Percentiles rank a stretch among this genome's conserved stretches.
Conservation (phyloP, 1,140 invertebrate genomes). For the Drosophila arizonae region DNA sequence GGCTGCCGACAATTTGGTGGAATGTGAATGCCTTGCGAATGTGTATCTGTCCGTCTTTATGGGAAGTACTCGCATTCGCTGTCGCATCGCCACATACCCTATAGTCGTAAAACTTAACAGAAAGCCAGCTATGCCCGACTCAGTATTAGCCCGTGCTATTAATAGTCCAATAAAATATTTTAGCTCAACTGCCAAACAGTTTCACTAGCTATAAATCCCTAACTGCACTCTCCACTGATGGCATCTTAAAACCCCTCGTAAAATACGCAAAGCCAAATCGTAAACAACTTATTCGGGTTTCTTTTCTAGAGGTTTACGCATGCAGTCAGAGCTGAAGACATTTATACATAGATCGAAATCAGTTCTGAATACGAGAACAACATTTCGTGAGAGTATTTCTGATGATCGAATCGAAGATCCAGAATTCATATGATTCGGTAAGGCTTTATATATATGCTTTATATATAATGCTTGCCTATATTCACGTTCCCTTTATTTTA, state of each 20-base stretch:
- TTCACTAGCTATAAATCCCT: background rate
- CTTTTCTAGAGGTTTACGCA: background rate
- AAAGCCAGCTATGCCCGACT: background rate
- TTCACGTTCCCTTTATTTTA: background rate
- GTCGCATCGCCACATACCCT: background rate
- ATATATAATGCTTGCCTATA: background rate
- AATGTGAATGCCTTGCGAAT: slow-evolving; percentile 45
- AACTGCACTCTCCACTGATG: slow-evolving; percentile 10
- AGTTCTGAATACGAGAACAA: too few species aligned
- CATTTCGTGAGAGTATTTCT: too few species aligned
- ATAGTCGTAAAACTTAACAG: background rate
- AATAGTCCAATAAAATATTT: too few species aligned
- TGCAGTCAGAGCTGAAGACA: too few species aligned
- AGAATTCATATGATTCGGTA: too few species aligned
- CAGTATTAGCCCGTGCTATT: background rate
- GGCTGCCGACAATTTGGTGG: slow-evolving; percentile 46
- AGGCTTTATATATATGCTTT: background rate
- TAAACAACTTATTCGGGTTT: background rate
- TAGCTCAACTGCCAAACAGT: background rate
- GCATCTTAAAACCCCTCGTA: slow-evolving; percentile 3
- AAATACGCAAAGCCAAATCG: background rate
- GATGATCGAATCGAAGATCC: too few species aligned
- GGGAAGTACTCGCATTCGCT: slow-evolving; percentile 1
- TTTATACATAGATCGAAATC: too few species aligned
- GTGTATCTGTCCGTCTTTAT: background rate